These are phyloP conservation scores for Sorex maritimensis DNA, from an alignment of 2,797 vertebrate species.

Conservation along the genomic window DNA sequence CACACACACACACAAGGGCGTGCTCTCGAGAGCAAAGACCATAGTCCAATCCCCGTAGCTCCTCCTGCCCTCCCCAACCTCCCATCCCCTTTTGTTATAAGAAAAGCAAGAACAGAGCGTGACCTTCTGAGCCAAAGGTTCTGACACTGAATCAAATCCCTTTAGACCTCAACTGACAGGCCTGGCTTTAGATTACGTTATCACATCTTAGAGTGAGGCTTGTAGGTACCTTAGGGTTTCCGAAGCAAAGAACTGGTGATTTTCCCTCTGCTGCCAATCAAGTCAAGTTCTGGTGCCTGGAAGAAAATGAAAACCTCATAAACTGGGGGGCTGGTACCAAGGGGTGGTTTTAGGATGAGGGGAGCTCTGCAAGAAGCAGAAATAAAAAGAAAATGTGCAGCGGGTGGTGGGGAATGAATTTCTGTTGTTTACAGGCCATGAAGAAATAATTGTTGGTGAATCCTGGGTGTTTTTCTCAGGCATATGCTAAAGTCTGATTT, in stretches of 20 bases:
- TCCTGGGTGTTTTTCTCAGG: not conserved
- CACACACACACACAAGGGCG: accelerated
- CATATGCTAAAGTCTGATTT: not conserved
- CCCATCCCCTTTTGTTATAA: constrained; percentile 93
- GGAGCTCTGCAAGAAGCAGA: accelerated
- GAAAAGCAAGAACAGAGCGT: constrained; percentile 96
- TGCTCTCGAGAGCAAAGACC: not conserved
- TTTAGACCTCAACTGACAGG: constrained; percentile 97
- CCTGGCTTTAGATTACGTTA: constrained; percentile 96
- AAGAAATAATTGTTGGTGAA: constrained; percentile 28
- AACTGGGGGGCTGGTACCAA: constrained; percentile 67
- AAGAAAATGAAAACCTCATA: constrained; percentile 91
- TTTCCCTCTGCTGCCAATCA: constrained; percentile 93
- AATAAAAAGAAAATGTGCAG: not conserved
- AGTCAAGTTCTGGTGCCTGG: constrained; percentile 95
- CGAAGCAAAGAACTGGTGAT: constrained; percentile 92
- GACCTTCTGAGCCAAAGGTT: constrained; percentile 98
- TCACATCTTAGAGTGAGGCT: constrained; percentile 95
- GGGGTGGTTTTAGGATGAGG: not conserved
- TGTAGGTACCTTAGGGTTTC: constrained; percentile 94
- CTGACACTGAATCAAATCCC: constrained; percentile 99
- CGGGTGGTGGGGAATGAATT: not conserved
- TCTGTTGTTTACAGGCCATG: not conserved
- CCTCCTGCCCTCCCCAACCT: constrained; percentile 65
- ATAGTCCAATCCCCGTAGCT: not conserved